Base-by-base conservation (phyloP, 35 echinoderm and acorn worm species). In the Lytechinus pictus region DNA sequence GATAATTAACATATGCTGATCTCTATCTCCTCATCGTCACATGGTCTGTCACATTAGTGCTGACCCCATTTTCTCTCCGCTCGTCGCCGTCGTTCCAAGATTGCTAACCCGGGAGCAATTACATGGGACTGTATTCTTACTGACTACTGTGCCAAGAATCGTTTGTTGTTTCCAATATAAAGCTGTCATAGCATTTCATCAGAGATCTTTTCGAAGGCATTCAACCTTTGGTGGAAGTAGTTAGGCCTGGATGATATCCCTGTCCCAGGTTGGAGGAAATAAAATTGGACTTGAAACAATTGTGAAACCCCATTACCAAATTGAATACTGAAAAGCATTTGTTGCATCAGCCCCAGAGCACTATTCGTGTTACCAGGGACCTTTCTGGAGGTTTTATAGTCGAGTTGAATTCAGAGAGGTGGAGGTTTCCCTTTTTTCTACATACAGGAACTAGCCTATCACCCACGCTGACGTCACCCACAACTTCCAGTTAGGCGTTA, bases 391-490 rank as follows among this genome's bases (percentile, higher is more conserved):
- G 19, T 16, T 79, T 79, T 8, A 79, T 79, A 24, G 21, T 79
- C 8, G 19, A 79, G 19, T 79, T 16, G 66, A 24, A 24, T 19
- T 79, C 5, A 8, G 3, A 79, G 66, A 79, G 66, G 16, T 79
- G 7, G 19, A 79, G 16, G n/a, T 79, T 24, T 79, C 66, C 66
- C 66, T 4, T 24, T 44, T 79, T 16, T 7, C 66, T 24, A 3
- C 66, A 90, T 28, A 93, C 92, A 93, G 92, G 92, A 93, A 93
- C 92, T 93, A 27, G 92, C 92, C 92, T 28, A 93, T 93, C 55
- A 93, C 29, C 53, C 54, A 24, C 13, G n/a, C 92, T 93, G 92
- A 93, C 92, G 92, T 93, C 92, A 93, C 7, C 53, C n/a, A 90
- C 29, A 33, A 90, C 88, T 93, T 93, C 92, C 92, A 93, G 9